phyloP scores from a whole-genome alignment of 2,888 invertebrate species.

The Rhorus exstirpatorius region DNA sequence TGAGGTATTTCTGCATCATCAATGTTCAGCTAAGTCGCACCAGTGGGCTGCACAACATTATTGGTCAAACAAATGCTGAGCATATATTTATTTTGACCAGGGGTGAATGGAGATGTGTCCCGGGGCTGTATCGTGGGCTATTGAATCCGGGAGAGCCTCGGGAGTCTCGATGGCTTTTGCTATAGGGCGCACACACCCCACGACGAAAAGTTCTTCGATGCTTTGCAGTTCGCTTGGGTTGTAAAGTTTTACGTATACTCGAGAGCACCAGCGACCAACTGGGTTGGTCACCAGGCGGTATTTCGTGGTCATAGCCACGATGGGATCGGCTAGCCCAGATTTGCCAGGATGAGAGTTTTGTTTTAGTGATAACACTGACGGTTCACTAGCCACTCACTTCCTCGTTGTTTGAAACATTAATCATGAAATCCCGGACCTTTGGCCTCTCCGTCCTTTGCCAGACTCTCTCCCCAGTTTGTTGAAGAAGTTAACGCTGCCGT shows the following conservation, averaged over 20 bases:
- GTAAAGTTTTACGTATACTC: slow-evolving; percentile 47
- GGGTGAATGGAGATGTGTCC: neutral
- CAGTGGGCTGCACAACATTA: neutral
- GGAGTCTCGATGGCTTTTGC: slow-evolving; percentile 27
- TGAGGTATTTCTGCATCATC: slow-evolving; percentile 2
- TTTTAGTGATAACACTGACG: slow-evolving; percentile 54
- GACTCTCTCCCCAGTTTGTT: slow-evolving; percentile 21
- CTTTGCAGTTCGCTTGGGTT: slow-evolving; percentile 37
- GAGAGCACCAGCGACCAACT: slow-evolving; percentile 40
- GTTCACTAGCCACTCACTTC: slow-evolving; percentile 32
- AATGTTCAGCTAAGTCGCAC: slow-evolving; percentile 8
- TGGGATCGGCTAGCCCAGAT: slow-evolving; percentile 51
- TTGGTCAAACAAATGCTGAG: slow-evolving; percentile 12
- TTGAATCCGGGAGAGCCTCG: slow-evolving; percentile 20
- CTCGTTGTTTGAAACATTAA: slow-evolving; percentile 79
- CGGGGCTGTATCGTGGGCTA: slow-evolving; percentile 21
- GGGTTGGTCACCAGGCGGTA: slow-evolving; percentile 44
- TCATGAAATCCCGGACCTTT: slow-evolving; percentile 77
- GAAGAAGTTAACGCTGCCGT: slow-evolving; percentile 53
- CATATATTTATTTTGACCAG: slow-evolving; percentile 25
- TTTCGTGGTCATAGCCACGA: slow-evolving; percentile 61
- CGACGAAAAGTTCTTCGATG: slow-evolving; percentile 44
- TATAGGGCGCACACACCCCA: slow-evolving; percentile 9
- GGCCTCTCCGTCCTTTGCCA: slow-evolving; percentile 51
- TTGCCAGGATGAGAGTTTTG: slow-evolving; percentile 29